These are phyloP conservation scores for Panulirus ornatus DNA, from an alignment of 1,140 invertebrate species.

Conservation along the genomic window DNA sequence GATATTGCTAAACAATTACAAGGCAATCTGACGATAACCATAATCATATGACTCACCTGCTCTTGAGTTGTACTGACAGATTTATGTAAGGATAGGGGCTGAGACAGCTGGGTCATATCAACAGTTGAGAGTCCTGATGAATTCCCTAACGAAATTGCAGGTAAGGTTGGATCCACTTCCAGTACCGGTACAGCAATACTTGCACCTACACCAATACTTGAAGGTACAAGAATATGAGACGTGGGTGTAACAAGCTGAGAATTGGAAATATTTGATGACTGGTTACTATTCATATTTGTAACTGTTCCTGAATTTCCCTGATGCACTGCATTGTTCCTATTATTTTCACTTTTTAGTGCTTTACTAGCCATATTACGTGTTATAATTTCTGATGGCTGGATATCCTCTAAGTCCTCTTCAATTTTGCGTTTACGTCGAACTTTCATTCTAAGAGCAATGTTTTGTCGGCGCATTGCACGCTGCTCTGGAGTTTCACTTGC, in stretches of 20 bases:
- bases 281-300: slow-evolving; percentile 26
- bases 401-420: slow-evolving; percentile 37
- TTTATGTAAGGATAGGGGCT: slow-evolving; percentile 57
- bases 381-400: slow-evolving; percentile 13
- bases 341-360: slow-evolving; percentile 41
- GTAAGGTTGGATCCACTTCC: slow-evolving; percentile 49
- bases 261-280: slow-evolving; percentile 31
- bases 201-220: slow-evolving; percentile 53
- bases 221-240: slow-evolving; percentile 56
- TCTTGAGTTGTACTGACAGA: slow-evolving; percentile 33
- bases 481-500: slow-evolving; percentile 63
- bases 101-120: slow-evolving; percentile 55
- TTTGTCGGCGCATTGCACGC: slow-evolving; percentile 48
- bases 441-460: slow-evolving; percentile 61
- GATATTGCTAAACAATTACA: too few species aligned
- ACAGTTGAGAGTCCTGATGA: slow-evolving; percentile 49
- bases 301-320: slow-evolving; percentile 22
- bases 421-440: slow-evolving; percentile 46
- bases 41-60: slow-evolving; percentile 32
- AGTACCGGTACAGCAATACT: slow-evolving; percentile 56
- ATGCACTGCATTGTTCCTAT: slow-evolving; percentile 28
- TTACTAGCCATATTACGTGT: slow-evolving; percentile 37
- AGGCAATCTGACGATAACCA: neutral
- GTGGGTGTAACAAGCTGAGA: slow-evolving; percentile 40
- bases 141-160: slow-evolving; percentile 33